Conservation (phyloP, 1,140 invertebrate species). For the Bathynomus jamesi region DNA sequence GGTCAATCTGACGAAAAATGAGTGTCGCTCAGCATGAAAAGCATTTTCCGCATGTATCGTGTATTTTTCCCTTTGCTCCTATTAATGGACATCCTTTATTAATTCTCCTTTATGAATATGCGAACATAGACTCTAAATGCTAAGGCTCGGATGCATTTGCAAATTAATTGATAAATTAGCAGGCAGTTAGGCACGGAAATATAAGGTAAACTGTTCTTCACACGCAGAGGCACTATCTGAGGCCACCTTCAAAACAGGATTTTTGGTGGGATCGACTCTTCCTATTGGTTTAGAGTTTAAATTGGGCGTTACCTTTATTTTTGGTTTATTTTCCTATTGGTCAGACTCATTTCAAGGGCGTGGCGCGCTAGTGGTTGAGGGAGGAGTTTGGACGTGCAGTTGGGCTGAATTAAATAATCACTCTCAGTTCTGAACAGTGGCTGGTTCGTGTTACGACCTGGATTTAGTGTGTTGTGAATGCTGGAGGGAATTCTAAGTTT, state of each 20-base stretch:
- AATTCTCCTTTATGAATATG: background rate
- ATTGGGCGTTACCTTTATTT: background rate
- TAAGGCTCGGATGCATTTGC: background rate
- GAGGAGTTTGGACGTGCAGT: background rate
- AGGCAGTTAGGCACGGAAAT: background rate
- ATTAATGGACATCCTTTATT: background rate
- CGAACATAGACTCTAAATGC: background rate
- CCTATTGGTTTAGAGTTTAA: background rate
- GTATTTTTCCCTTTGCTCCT: background rate
- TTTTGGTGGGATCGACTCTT: background rate
- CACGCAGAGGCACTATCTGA: background rate
- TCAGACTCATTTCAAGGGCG: background rate
- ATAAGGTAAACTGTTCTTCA: background rate
- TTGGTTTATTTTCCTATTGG: background rate
- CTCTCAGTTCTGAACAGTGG: background rate
- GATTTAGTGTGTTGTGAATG: background rate
- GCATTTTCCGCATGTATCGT: background rate
- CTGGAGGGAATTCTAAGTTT: too few relatives aligned
- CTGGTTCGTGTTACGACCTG: background rate
- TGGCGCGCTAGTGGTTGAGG: background rate
- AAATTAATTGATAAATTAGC: conserved; percentile 1
- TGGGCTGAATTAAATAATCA: background rate
- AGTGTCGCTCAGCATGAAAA: too few relatives aligned
- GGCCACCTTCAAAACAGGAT: background rate
- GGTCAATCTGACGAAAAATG: too few relatives aligned